These are phyloP conservation scores for Brevipalpus yothersi DNA, from an alignment of 1,140 invertebrate genomes.

Conservation along the genomic window DNA sequence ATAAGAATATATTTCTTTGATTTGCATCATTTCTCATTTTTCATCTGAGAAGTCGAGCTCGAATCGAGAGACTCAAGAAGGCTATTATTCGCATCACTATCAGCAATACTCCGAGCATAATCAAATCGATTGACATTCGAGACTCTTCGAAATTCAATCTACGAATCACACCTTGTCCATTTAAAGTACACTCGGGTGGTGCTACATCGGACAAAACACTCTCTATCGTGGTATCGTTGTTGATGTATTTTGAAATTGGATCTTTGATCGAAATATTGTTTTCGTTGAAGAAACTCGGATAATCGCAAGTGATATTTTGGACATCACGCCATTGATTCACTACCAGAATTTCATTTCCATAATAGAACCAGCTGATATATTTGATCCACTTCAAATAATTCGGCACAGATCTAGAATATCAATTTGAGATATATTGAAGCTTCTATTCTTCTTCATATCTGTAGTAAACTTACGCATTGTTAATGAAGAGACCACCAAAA, in stretches of 20 bases:
- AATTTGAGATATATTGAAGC: neutral
- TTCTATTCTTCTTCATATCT: neutral
- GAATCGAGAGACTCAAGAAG: neutral
- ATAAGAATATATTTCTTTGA: too few relatives aligned
- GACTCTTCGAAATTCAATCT: neutral
- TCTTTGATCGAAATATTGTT: too few relatives aligned
- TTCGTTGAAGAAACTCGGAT: neutral
- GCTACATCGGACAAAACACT: neutral
- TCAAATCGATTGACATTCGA: neutral
- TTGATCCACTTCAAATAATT: constrained; percentile 69
- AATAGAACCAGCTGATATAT: constrained; percentile 83
- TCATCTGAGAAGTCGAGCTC: neutral
- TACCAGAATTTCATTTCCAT: constrained; percentile 71
- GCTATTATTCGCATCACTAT: neutral
- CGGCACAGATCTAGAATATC: constrained; percentile 42
- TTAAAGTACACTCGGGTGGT: neutral
- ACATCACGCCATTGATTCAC: constrained; percentile 79
- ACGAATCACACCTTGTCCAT: neutral
- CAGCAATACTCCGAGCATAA: neutral
- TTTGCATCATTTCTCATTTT: neutral
- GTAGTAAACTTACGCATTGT: constrained; percentile 40
- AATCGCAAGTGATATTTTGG: constrained; percentile 42
- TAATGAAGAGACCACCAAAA: constrained; percentile 87
- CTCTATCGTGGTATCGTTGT: neutral
- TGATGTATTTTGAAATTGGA: neutral